Base-by-base conservation (phyloP, 2,888 invertebrate genomes). In the Diaphora mendica region DNA sequence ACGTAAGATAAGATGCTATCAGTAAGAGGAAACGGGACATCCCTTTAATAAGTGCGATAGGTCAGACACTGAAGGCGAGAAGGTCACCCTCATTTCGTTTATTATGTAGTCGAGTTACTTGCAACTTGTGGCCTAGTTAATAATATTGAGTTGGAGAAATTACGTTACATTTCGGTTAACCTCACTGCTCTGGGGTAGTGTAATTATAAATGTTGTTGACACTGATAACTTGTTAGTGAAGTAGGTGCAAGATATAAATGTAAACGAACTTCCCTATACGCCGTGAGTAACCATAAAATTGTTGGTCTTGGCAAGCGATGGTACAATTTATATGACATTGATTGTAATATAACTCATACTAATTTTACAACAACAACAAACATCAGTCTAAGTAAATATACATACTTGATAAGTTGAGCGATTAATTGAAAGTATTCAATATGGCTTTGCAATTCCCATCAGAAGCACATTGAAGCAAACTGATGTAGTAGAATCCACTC, bases 31-130 rank as follows among this genome's bases (percentile, higher is more conserved):
- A 71, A 64, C 66, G 79, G 83, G 77, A 74, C 77, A 76, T 78
- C 80, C 84, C 86, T 87, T 85, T 88, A 89, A 89, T 89, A 89
- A 89, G 86, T 85, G 83, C 82, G 88, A 88, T 87, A 86, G 88
- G 85, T 82, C 84, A 82, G 77, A 65, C 74, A 78, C 79, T 79
- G 77, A 80, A 83, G 82, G 82, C 84, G 83, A 77, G 83, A 84
- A 86, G 85, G 85, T 81, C 78, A 83, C 77, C 78, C 79, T 81
- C 78, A 77, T 82, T 84, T 77, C 81, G 72, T 84, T 80, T 81
- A 81, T 79, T 83, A 82, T 83, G 77, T 80, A 81, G 74, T 83
- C 79, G 74, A 75, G 81, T 77, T 78, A 80, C 81, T 80, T 74
- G 79, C 72, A 78, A 78, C 76, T 77, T 78, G 80, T 72, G 76